Conservation (phyloP, 2,113 vertebrate species). For the Mionectes macconnelli region DNA sequence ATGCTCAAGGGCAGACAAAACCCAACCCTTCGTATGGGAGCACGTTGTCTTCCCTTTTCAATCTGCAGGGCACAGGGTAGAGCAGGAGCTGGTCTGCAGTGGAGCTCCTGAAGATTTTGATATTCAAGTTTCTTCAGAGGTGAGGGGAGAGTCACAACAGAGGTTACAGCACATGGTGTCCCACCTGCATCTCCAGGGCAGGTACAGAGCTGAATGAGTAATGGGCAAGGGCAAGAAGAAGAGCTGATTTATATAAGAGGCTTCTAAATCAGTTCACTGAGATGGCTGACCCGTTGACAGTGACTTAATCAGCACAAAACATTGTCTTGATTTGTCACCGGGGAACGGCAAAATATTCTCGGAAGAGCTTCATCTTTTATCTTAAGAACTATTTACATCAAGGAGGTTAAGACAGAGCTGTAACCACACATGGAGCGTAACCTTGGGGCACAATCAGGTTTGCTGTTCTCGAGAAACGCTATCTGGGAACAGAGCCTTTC, state of each 20-base stretch:
- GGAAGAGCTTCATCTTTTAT: conserved; percentile 44
- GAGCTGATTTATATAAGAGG: conserved; percentile 24
- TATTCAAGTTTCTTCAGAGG: background rate
- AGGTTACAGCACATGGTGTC: background rate
- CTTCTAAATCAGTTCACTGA: background rate
- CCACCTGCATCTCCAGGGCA: background rate
- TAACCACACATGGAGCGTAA: background rate
- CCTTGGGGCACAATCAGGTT: background rate
- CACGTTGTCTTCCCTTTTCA: fast-evolving
- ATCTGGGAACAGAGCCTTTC: background rate
- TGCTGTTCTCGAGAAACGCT: background rate
- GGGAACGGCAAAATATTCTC: background rate
- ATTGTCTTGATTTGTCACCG: conserved; percentile 46
- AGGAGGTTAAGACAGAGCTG: conserved; percentile 13
- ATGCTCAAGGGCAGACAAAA: background rate
- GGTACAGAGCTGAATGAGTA: background rate
- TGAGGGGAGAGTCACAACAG: background rate
- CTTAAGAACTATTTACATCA: conserved; percentile 29
- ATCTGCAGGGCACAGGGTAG: background rate
- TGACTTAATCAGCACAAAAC: conserved; percentile 52
- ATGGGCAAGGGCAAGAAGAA: background rate
- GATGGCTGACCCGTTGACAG: conserved; percentile 31
- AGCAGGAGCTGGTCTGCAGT: background rate
- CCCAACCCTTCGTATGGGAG: background rate
- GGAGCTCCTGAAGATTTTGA: background rate